Conservation (phyloP, 2,888 invertebrate species). For the Altica lythri region DNA sequence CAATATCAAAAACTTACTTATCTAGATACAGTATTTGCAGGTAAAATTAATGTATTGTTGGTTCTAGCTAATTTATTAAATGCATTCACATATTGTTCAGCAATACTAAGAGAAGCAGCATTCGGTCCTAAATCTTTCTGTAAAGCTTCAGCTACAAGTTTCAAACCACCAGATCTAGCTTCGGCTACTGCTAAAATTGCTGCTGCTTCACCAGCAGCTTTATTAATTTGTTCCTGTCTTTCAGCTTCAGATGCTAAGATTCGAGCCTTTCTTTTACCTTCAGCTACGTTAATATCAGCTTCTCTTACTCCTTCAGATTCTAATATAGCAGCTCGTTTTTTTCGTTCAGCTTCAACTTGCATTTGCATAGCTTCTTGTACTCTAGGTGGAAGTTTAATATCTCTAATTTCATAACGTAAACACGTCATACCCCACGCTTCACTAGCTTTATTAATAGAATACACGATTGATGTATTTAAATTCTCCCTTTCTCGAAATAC, state of each 20-base stretch:
- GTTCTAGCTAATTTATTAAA: slow-evolving; percentile 92
- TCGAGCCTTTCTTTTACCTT: slow-evolving; percentile 89
- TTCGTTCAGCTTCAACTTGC: slow-evolving; percentile 94
- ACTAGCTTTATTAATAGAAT: slow-evolving; percentile 96
- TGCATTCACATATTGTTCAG: slow-evolving; percentile 94
- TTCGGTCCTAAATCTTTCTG: slow-evolving; percentile 69
- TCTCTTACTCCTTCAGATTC: slow-evolving; percentile 94
- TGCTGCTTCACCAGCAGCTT: slow-evolving; percentile 89
- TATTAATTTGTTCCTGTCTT: slow-evolving; percentile 91
- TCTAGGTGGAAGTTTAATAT: slow-evolving; percentile 85
- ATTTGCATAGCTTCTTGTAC: slow-evolving; percentile 99
- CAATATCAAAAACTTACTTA: slow-evolving; percentile 63
- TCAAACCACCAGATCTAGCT: slow-evolving; percentile 85
- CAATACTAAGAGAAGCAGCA: slow-evolving; percentile 90
- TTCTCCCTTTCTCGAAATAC: slow-evolving; percentile 96
- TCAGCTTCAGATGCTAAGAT: slow-evolving; percentile 95
- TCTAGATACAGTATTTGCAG: slow-evolving; percentile 85
- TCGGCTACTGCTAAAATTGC: slow-evolving; percentile 90
- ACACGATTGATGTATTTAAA: slow-evolving; percentile 92
- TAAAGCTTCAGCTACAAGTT: slow-evolving; percentile 73
- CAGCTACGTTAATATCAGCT: slow-evolving; percentile 96
- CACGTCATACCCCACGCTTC: slow-evolving; percentile 98
- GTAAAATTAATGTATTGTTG: slow-evolving; percentile 93
- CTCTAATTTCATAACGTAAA: slow-evolving; percentile 91
- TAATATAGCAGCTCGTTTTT: slow-evolving; percentile 93